Evolutionary conservation across 2,113 vertebrate species (phyloP).

Genomic region (Myiozetetes cayanensis): DNA sequence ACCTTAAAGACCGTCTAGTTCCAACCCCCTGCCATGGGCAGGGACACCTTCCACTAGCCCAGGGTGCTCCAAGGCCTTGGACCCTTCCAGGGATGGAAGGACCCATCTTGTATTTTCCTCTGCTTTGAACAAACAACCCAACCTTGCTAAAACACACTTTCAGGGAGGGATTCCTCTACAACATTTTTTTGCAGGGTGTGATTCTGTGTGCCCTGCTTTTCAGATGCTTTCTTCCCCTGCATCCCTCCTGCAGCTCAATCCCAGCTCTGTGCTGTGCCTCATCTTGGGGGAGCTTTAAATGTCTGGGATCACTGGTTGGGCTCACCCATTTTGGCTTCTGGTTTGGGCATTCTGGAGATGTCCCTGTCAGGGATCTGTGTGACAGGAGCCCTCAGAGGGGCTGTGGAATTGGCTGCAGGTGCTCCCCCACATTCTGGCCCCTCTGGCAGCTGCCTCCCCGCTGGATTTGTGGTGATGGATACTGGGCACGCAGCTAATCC

Average conservation of each 20-base stretch:
- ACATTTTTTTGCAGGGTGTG: neutral
- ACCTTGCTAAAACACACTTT: neutral
- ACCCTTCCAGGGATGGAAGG: neutral
- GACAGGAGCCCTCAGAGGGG: accelerated
- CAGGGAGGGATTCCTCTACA: neutral
- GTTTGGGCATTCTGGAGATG: neutral
- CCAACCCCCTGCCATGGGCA: neutral
- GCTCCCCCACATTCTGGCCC: neutral
- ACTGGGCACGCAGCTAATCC: constrained; percentile 33
- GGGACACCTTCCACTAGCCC: accelerated
- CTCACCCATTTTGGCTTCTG: accelerated
- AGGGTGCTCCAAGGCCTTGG: accelerated
- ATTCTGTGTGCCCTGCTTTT: neutral
- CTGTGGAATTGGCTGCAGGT: neutral
- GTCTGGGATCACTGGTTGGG: accelerated
- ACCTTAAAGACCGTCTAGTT: neutral
- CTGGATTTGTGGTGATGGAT: constrained; percentile 36
- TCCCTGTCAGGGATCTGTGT: neutral
- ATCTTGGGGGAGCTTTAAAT: accelerated
- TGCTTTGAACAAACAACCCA: neutral
- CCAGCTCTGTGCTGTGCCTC: accelerated
- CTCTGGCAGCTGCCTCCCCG: neutral
- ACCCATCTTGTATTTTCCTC: neutral
- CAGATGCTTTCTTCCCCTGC: neutral
- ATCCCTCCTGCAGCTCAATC: neutral